Conservation (phyloP, 2,113 vertebrate genomes). For the Psophia crepitans region DNA sequence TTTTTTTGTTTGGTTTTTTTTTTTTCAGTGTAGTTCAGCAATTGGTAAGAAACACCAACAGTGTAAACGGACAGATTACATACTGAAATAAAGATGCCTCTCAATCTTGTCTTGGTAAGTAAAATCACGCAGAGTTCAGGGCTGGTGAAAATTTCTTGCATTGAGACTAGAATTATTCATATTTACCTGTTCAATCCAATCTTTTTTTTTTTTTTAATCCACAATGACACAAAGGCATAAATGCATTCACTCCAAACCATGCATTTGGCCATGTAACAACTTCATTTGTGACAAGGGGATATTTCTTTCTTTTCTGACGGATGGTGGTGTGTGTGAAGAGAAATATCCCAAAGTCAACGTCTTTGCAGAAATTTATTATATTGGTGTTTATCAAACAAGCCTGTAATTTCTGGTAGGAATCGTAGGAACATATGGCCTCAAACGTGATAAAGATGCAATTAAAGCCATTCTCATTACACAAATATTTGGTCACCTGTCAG, state of each 20-base stretch:
- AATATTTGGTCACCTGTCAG: background rate
- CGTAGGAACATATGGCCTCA: background rate
- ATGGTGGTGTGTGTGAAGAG: background rate
- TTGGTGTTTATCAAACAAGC: background rate
- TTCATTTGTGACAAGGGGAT: fast-evolving
- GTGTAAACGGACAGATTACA: background rate
- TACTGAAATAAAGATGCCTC: background rate
- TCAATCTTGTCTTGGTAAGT: background rate
- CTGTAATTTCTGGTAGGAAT: background rate
- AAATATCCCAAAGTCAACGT: background rate
- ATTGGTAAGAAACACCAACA: background rate
- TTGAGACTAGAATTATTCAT: background rate
- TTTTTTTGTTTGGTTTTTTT: too few relatives aligned
- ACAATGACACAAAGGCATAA: background rate
- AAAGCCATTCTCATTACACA: background rate
- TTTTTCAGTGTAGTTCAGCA: background rate
- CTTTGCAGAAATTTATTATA: background rate
- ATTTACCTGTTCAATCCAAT: background rate
- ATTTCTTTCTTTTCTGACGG: background rate
- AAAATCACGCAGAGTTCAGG: background rate
- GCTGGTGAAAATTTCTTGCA: background rate
- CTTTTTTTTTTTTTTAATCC: background rate
- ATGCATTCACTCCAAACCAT: background rate
- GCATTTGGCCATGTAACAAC: background rate
- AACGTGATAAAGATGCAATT: background rate